A percentile compares a stretch with the other conserved stretches of the same genome.
phyloP scores from a whole-genome alignment of 2,113 vertebrate species.

The Turnix velox region DNA sequence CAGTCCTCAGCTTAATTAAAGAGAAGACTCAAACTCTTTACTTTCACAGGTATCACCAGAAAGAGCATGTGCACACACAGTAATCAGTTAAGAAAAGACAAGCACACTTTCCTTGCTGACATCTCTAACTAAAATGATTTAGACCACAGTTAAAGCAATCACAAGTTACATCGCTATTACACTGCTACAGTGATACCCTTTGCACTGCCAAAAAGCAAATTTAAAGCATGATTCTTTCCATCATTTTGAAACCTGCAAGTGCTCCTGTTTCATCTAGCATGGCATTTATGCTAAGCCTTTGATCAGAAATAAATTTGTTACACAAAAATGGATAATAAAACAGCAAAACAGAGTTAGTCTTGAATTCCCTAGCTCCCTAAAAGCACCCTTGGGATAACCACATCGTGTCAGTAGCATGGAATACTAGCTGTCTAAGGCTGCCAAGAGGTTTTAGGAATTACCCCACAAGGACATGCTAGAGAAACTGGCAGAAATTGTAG shows the following conservation, averaged over 20 bases:
- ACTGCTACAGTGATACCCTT: neutral
- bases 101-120: neutral
- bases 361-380: neutral
- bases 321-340: neutral
- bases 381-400: neutral
- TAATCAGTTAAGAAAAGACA: neutral
- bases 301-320: neutral
- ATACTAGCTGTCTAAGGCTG: neutral
- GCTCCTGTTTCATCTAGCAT: neutral
- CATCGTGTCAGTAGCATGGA: neutral
- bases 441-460: neutral
- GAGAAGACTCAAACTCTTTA: neutral
- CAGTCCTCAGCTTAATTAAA: neutral
- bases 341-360: neutral
- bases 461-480: neutral
- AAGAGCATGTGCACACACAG: neutral
- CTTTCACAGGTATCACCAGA: neutral
- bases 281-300: neutral
- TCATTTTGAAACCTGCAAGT: neutral
- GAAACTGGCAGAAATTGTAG: neutral
- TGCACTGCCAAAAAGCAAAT: neutral
- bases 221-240: neutral
- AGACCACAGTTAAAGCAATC: neutral
- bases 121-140: neutral
- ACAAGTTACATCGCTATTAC: rapidly evolving